Evolutionary conservation across 1,140 invertebrate species (phyloP), one percentile per base, ranked within the genome.

Genomic region (Brachionus angularis): DNA sequence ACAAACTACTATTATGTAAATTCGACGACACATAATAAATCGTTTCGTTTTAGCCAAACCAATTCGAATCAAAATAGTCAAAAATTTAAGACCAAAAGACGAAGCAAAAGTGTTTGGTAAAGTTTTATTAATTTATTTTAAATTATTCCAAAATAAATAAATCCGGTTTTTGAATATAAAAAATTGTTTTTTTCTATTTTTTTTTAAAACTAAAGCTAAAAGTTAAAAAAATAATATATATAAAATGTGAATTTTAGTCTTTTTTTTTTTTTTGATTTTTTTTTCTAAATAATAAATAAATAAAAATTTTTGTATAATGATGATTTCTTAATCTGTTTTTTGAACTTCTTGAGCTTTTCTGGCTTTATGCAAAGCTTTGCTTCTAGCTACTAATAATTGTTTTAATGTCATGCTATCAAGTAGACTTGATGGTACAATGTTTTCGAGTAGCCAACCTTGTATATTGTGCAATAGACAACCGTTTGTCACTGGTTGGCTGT

Each of bases 391-490:
- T 47, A 67, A 42, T 33, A 67, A 34, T n/a, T 21, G 18, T 8
- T 67, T 67, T 16, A 67, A 47, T 18, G 39, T 25, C 21, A 67
- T 27, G 18, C 29, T 46, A 21, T 47, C 62, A 21, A 67, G 14
- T 31, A 67, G 12, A 36, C n/a, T 5, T 18, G 27, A 31, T 23
- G 62, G 62, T 18, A 67, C 23, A 10, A 67, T 33, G 23, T 67
- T 42, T 47, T 67, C 62, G 25, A 34, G 47, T 29, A 67, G 12
- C 62, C 62, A 67, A 12, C 62, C 62, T 34, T 67, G 62, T 21
- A 67, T 12, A 47, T 67, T 46, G 44, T 67, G 62, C 14, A 67
- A 16, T 31, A 67, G 12, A 23, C 62, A 67, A 21, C 62, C 62
- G 36, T 67, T 67, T 21, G 62, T 67, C 14, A 67, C 42, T 5